Evolutionary conservation across 2,797 vertebrate species (phyloP).

Genomic region (Kryptopterus vitreolus): DNA sequence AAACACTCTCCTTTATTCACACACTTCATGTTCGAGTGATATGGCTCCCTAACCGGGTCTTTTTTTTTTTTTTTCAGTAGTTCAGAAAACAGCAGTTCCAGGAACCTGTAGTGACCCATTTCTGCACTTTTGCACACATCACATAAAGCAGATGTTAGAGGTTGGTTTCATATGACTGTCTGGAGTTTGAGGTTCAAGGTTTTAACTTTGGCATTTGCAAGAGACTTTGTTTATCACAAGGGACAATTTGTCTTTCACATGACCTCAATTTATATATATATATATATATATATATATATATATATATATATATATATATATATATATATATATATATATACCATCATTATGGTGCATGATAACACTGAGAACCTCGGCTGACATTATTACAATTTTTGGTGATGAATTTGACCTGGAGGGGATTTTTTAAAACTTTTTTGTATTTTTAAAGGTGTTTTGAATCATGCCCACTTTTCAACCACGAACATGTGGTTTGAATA

Average conservation of each 20-base stretch:
- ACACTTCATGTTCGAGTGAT: not conserved
- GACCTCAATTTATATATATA: not conserved
- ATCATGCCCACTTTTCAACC: conserved; percentile 26
- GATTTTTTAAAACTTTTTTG: not conserved
- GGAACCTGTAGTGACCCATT: conserved; percentile 41
- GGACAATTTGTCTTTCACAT: not conserved
- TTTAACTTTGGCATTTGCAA: not conserved
- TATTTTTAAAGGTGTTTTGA: not conserved
- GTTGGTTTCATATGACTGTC: conserved; percentile 14
- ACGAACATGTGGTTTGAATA: conserved; percentile 39
- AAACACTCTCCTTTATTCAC: no score
- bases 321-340: no score
- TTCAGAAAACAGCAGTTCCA: conserved; percentile 27
- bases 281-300: no score
- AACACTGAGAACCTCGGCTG: no score
- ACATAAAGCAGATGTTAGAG: conserved; percentile 10
- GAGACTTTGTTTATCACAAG: no score
- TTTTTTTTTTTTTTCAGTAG: conserved; percentile 27
- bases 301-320: no score
- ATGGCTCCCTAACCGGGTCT: not conserved
- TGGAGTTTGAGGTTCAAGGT: not conserved
- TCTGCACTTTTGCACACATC: not conserved
- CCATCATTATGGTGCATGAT: no score
- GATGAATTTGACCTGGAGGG: not conserved
- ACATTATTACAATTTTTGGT: not conserved